Evolutionary conservation across 2,888 invertebrate genomes (phyloP).

Genomic region (Stenodema calcarata): DNA sequence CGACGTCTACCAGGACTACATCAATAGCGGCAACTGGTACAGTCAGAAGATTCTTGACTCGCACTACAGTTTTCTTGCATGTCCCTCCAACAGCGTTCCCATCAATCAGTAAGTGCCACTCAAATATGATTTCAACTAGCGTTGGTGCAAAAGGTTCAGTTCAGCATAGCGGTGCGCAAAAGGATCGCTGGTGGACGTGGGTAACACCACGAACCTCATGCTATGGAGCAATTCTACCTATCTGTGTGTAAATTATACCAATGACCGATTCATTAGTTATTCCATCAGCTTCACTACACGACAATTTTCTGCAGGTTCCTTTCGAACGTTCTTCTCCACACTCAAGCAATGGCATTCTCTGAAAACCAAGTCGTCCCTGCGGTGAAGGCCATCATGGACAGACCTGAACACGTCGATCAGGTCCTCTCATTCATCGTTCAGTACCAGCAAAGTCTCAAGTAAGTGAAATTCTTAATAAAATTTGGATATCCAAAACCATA

Average conservation of each 20-base stretch:
- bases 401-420: slow-evolving; percentile 5
- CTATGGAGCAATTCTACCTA: no score
- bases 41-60: background rate
- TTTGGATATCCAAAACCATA: background rate
- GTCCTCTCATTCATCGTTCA: slow-evolving; percentile 32
- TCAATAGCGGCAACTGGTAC: slow-evolving; percentile 30
- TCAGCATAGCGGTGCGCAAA: no score
- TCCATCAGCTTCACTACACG: no score
- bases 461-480: background rate
- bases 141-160: no score
- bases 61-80: slow-evolving; percentile 3
- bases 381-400: background rate
- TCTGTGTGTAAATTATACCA: no score
- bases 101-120: background rate
- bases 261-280: no score
- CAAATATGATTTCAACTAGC: background rate
- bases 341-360: background rate
- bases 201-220: no score
- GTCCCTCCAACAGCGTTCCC: background rate
- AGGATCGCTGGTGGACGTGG: no score
- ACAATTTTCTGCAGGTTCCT: background rate
- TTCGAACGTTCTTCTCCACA: background rate
- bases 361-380: slow-evolving; percentile 10
- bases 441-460: slow-evolving; percentile 26
- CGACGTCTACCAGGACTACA: background rate